Evolutionary conservation across 2,797 vertebrate species (phyloP).

Genomic region (Sparidentex hasta): DNA sequence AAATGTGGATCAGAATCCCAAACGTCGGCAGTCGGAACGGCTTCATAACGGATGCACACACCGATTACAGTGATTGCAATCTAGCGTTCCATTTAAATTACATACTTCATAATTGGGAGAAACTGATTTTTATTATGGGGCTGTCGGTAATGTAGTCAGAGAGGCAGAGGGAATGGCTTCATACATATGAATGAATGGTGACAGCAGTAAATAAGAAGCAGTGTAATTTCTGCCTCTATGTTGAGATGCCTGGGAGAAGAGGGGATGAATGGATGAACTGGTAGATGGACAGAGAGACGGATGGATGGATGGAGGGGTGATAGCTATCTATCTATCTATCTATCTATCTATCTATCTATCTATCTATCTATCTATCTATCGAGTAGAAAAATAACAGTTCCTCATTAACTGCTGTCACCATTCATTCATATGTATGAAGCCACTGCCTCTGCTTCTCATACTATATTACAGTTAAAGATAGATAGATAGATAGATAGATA

Average conservation of each 20-base stretch:
- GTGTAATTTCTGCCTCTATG: conserved; percentile 30
- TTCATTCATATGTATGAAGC: no score
- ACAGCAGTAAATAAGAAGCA: conserved; percentile 56
- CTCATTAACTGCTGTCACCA: no score
- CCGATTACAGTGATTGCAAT: conserved; percentile 43
- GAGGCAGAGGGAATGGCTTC: conserved; percentile 41
- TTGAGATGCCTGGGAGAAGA: conserved; percentile 3
- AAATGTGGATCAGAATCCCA: conserved; percentile 33
- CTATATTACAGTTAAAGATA: conserved; percentile 5
- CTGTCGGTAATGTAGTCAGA: conserved; percentile 37
- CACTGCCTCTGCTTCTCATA: no score
- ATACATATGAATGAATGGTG: conserved; percentile 71
- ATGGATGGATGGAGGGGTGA: conserved; percentile 12
- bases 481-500: conserved; percentile 8
- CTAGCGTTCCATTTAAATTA: conserved; percentile 50
- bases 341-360: no score
- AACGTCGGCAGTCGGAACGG: not conserved
- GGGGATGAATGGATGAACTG: not conserved
- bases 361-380: no score
- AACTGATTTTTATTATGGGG: conserved; percentile 42
- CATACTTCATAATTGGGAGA: conserved; percentile 39
- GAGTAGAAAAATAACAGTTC: no score
- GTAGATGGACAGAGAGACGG: conserved; percentile 10
- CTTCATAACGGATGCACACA: conserved; percentile 30
- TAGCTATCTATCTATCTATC: no score